These are phyloP conservation scores for Plectropomus leopardus DNA, from an alignment of 2,113 vertebrate genomes.

Conservation along the genomic window DNA sequence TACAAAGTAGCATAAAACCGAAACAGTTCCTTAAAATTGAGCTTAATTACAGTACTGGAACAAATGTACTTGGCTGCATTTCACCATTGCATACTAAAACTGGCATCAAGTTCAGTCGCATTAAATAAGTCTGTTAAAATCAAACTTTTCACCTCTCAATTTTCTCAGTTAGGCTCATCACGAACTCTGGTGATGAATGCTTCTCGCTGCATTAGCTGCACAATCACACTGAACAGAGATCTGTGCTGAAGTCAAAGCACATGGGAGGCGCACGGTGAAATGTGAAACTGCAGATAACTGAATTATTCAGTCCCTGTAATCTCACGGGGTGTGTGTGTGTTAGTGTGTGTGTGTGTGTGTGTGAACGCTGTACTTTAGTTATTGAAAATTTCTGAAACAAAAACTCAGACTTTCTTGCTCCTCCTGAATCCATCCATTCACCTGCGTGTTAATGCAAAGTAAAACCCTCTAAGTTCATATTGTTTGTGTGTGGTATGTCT, in stretches of 20 bases:
- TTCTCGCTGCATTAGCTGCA: background rate
- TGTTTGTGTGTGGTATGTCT: conserved; percentile 22
- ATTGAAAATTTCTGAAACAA: conserved; percentile 10
- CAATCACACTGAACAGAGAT: background rate
- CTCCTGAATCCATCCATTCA: no score
- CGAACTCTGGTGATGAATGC: background rate
- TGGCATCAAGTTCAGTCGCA: background rate
- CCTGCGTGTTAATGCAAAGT: background rate
- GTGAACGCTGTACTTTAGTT: conserved; percentile 6
- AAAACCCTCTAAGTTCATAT: background rate
- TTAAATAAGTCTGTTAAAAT: background rate
- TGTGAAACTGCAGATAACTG: conserved; percentile 48
- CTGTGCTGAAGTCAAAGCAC: background rate
- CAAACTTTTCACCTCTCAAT: background rate
- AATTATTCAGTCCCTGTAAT: conserved; percentile 60
- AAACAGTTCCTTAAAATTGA: background rate
- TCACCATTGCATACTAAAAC: background rate
- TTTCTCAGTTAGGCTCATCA: background rate
- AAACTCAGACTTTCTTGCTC: no score
- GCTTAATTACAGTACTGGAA: background rate
- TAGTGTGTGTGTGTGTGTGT: background rate
- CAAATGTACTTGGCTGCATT: background rate
- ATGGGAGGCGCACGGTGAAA: conserved; percentile 44
- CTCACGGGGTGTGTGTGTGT: background rate
- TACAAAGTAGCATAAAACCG: background rate